Conservation (phyloP, 2,797 vertebrate species). For the Bufotes viridis region DNA sequence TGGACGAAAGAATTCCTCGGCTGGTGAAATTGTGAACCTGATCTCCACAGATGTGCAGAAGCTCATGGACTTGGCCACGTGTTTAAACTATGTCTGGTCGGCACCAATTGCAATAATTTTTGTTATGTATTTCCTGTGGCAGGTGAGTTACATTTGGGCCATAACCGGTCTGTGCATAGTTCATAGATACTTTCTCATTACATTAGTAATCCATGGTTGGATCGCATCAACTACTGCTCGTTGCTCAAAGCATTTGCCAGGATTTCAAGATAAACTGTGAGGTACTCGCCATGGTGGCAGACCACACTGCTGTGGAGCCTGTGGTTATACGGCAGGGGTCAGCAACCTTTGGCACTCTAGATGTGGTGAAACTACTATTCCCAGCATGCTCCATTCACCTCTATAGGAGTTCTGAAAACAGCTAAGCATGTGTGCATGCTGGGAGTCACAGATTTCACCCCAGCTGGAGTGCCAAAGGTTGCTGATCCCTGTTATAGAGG, state of each 20-base stretch:
- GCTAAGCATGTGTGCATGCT: too few relatives aligned
- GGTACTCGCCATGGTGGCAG: too few relatives aligned
- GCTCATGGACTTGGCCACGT: slow-evolving; percentile 87
- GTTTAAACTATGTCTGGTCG: slow-evolving; percentile 85
- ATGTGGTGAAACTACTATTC: too few relatives aligned
- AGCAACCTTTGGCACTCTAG: too few relatives aligned
- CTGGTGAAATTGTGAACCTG: slow-evolving; percentile 86
- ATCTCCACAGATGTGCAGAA: slow-evolving; percentile 86
- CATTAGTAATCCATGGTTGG: neutral
- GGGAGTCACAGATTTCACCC: too few relatives aligned
- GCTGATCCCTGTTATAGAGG: too few relatives aligned
- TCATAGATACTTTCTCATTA: neutral
- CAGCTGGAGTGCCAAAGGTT: too few relatives aligned
- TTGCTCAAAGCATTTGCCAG: neutral
- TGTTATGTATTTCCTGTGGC: slow-evolving; percentile 57
- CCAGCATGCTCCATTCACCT: too few relatives aligned
- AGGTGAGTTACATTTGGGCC: slow-evolving; percentile 19
- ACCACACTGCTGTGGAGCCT: too few relatives aligned
- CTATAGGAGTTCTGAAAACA: too few relatives aligned
- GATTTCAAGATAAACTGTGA: neutral
- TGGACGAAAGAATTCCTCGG: slow-evolving; percentile 81
- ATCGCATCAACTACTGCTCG: too few relatives aligned
- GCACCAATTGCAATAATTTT: slow-evolving; percentile 70
- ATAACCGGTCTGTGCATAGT: neutral
- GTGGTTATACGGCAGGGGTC: too few relatives aligned